Conservation (phyloP, 2,888 invertebrate genomes). For the Drosophila mimica region DNA sequence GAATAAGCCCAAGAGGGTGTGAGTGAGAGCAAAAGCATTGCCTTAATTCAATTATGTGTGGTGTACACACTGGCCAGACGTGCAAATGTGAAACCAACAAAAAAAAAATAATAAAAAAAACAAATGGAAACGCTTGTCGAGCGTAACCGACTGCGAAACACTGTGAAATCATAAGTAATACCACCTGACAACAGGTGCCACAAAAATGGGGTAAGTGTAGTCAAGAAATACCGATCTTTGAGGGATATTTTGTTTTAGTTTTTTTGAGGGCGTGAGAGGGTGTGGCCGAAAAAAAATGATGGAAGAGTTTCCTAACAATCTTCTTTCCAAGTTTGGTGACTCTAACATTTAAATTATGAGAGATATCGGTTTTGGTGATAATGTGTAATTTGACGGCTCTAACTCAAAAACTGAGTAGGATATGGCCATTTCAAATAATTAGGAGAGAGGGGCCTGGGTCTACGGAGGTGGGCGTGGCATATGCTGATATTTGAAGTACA, state of each 20-base stretch:
- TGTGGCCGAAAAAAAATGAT: background rate
- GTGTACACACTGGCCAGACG: conserved; percentile 63
- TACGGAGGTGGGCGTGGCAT: background rate
- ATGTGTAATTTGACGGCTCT: background rate
- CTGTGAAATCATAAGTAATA: background rate
- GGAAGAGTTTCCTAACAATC: too few species aligned
- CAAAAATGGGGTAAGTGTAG: background rate
- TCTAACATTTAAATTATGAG: background rate
- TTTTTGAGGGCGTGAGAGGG: background rate
- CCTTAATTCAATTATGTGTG: conserved; percentile 66
- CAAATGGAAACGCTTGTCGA: background rate
- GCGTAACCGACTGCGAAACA: background rate
- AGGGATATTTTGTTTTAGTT: too few species aligned
- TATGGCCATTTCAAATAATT: too few species aligned
- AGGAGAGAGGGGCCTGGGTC: too few species aligned
- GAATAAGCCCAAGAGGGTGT: conserved; percentile 28
- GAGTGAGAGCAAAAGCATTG: conserved; percentile 40
- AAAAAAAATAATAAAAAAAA: conserved; percentile 5
- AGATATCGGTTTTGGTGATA: background rate
- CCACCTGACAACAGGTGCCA: background rate
- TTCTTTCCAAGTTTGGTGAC: background rate
- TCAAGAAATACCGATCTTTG: too few species aligned
- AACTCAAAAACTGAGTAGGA: background rate
- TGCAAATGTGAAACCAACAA: conserved; percentile 35
- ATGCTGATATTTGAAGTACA: background rate